Base-by-base conservation (phyloP, 2,113 vertebrate genomes). In the Coryphaenoides rupestris region DNA sequence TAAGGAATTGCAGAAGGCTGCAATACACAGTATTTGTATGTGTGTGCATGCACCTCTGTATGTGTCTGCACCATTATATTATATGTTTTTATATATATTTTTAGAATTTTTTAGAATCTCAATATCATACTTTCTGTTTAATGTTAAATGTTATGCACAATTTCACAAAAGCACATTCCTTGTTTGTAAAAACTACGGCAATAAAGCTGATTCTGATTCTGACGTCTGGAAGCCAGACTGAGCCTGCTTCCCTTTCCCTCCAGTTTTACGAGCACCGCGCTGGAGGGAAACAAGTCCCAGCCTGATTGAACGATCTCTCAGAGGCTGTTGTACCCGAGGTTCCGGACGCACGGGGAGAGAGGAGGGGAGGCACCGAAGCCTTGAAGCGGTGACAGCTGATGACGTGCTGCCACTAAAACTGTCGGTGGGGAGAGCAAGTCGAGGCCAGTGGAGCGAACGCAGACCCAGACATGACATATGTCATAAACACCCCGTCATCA, bases 381-480 rank as follows among this genome's bases (percentile, higher is more conserved):
- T n/a, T n/a, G n/a, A n/a, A n/a, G n/a, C n/a, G n/a, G n/a, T 66
- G 72, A 75, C 76, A 62, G 58, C 67, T 58, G 64, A 55, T 52
- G 24, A 19, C 52, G 19, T 55, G 75, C 59, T 69, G 56, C 69
- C 74, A 64, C 59, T 40, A 57, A n/a, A 64, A 58, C 60, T 67
- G 24, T n/a, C 17, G 21, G 70, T 76, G 56, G 52, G 33, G 56
- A 68, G 62, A 72, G 76, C 85, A 81, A 76, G 84, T 72, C 60
- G 6, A 10, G 69, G 60, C 84, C 65, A 45, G 82, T 55, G 68
- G 17, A 60, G 71, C 77, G 64, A 69, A 54, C 22, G 7, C 46
- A 69, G 78, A 76, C 75, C 79, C 40, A 81, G 73, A 80, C 67
- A 65, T n/a, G n/a, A n/a, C n/a, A n/a, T n/a, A n/a, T n/a, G n/a